Conservation (phyloP, 2,113 vertebrate genomes). For the Percopsis transmontana region DNA sequence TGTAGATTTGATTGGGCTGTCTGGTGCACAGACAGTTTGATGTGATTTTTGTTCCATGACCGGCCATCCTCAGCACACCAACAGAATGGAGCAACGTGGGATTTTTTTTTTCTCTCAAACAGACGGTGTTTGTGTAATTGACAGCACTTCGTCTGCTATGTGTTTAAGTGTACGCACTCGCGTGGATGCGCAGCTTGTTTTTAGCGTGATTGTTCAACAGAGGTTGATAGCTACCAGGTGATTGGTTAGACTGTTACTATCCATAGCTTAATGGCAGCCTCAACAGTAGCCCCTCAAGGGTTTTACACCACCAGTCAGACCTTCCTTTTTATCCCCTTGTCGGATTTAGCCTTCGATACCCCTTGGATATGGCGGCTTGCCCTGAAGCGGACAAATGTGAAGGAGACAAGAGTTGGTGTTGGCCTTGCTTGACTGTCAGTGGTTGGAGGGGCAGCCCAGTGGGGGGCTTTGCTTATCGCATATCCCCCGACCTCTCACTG, state of each 20-base stretch:
- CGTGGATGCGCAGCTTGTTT: not conserved
- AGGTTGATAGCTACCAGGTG: too few relatives aligned
- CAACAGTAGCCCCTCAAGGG: not conserved
- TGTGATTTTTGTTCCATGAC: slow-evolving; percentile 57
- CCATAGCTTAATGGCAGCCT: not conserved
- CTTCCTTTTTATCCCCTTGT: not conserved
- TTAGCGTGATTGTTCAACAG: not conserved
- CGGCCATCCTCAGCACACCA: slow-evolving; percentile 19
- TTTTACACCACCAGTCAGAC: not conserved
- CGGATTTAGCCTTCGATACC: slow-evolving; percentile 44
- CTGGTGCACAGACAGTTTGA: slow-evolving; percentile 42
- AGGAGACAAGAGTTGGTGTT: not conserved
- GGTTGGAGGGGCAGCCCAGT: slow-evolving; percentile 26
- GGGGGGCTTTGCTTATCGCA: slow-evolving; percentile 52
- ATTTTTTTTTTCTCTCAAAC: slow-evolving; percentile 11
- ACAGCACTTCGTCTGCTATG: slow-evolving; percentile 6
- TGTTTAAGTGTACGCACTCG: not conserved
- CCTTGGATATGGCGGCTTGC: slow-evolving; percentile 19
- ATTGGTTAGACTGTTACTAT: not conserved
- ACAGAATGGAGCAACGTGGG: slow-evolving; percentile 23
- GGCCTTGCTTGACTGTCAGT: slow-evolving; percentile 1
- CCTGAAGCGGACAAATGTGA: slow-evolving; percentile 6
- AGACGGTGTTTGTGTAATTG: slow-evolving; percentile 33
- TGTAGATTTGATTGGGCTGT: too few relatives aligned
- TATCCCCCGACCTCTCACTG: slow-evolving; percentile 57